These are phyloP conservation scores for Hypothenemus hampei DNA, from an alignment of 1,140 invertebrate species.

Conservation along the genomic window DNA sequence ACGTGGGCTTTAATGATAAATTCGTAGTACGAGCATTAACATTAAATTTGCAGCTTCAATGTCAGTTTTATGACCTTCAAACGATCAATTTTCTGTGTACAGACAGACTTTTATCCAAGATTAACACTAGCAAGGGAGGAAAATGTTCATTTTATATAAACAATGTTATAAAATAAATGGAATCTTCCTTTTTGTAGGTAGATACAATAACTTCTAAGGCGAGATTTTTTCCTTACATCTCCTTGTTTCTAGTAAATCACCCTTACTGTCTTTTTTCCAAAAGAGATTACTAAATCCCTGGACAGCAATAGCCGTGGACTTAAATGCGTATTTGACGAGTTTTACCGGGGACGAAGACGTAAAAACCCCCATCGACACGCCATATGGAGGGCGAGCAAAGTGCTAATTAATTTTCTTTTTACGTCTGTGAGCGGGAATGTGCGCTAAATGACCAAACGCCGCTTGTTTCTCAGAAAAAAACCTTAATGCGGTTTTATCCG, in stretches of 20 bases:
- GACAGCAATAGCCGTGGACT: not conserved
- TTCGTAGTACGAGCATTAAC: not conserved
- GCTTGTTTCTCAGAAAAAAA: conserved; percentile 6
- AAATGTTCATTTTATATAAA: too few species aligned
- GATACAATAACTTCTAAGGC: too few species aligned
- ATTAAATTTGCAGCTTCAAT: conserved; percentile 1
- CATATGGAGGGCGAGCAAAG: not conserved
- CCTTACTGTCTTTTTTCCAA: too few species aligned
- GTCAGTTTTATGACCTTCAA: not conserved
- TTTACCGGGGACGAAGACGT: not conserved
- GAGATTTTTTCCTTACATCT: too few species aligned
- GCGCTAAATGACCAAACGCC: not conserved
- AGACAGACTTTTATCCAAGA: too few species aligned
- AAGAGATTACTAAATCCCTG: too few species aligned
- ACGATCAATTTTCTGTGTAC: too few species aligned
- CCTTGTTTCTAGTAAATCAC: too few species aligned
- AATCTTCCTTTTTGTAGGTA: too few species aligned
- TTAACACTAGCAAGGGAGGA: too few species aligned
- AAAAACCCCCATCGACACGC: not conserved
- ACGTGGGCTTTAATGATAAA: not conserved
- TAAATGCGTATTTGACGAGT: not conserved
- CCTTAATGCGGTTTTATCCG: conserved; percentile 2
- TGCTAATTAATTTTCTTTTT: conserved; percentile 12
- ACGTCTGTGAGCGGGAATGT: not conserved
- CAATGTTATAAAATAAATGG: too few species aligned